Evolutionary conservation across 2,113 vertebrate genomes (phyloP).

Genomic region (human (Homo sapiens)): DNA sequence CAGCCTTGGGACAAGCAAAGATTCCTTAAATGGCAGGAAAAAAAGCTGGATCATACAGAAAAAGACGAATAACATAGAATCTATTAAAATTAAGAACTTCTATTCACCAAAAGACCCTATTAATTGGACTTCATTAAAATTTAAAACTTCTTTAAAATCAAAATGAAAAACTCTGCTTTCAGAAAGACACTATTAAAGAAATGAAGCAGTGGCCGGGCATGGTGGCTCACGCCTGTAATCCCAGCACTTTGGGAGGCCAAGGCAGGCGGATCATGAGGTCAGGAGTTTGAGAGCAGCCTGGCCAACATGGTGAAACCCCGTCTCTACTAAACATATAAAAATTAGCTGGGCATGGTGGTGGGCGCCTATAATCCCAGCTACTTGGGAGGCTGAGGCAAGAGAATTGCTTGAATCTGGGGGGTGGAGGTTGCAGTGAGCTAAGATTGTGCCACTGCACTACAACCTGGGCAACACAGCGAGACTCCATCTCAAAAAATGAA

Average conservation of each 20-base stretch:
- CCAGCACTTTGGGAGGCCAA: neutral
- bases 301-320: neutral
- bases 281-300: neutral
- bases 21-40: neutral
- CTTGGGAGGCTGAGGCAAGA: neutral
- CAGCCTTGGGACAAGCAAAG: neutral
- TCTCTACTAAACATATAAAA: neutral
- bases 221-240: neutral
- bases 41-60: no score
- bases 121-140: neutral
- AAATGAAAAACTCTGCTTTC: neutral
- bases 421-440: neutral
- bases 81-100: neutral
- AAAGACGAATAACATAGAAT: neutral
- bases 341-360: neutral
- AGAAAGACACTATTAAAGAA: neutral
- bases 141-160: neutral
- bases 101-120: neutral
- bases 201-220: neutral
- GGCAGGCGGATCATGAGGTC: neutral
- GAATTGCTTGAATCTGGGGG: neutral
- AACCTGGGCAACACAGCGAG: neutral
- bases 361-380: neutral
- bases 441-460: neutral
- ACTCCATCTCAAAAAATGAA: neutral